These are phyloP conservation scores for Hypanus sabinus DNA, from an alignment of 2,113 vertebrate species.

Conservation along the genomic window DNA sequence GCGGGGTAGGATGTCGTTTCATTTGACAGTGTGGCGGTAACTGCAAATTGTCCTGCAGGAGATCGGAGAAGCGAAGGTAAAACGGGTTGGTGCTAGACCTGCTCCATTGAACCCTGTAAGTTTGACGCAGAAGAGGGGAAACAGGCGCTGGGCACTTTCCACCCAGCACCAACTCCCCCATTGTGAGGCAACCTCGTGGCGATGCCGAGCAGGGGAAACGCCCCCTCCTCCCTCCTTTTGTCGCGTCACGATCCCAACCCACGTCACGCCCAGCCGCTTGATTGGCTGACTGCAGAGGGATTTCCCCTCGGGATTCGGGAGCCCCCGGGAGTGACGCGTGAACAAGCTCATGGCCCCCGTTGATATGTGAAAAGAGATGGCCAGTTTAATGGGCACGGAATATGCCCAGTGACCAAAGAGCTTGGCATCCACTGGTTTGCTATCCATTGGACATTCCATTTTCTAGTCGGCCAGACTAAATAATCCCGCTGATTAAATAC, in stretches of 20 bases:
- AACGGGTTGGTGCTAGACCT: background rate
- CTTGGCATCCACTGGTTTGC: no score
- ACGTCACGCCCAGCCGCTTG: background rate
- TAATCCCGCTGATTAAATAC: no score
- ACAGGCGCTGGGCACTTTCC: background rate
- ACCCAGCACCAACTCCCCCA: no score
- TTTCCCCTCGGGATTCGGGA: constrained; percentile 4
- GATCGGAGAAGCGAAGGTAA: background rate
- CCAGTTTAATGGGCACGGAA: no score
- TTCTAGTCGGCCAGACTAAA: no score
- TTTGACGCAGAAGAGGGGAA: background rate
- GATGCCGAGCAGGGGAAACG: background rate
- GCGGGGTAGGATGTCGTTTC: background rate
- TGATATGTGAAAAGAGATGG: no score
- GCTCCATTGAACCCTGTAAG: background rate
- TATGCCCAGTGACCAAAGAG: no score
- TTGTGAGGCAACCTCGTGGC: background rate
- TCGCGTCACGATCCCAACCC: background rate
- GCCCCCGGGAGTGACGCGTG: constrained; percentile 22
- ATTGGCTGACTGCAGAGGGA: constrained; percentile 4
- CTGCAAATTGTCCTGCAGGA: background rate
- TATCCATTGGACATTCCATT: no score
- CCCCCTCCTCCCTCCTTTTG: background rate
- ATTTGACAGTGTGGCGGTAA: background rate
- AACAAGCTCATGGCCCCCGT: background rate